These are phyloP conservation scores for Triplophysa siluroides DNA, from an alignment of 2,113 vertebrate genomes.

Conservation along the genomic window DNA sequence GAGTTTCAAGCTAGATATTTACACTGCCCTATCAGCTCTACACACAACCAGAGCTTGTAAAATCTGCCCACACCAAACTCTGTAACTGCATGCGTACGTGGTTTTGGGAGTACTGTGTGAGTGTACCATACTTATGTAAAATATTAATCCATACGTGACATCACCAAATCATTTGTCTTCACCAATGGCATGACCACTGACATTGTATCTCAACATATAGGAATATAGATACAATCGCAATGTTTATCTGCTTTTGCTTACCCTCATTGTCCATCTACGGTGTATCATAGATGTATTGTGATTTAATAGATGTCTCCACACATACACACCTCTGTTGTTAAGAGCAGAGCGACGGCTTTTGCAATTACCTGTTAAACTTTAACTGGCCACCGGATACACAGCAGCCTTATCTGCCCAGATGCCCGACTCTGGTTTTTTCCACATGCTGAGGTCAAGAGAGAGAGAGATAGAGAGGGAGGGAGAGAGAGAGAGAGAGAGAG, in stretches of 20 bases:
- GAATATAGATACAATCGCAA: no score
- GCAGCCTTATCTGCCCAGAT: constrained; percentile 54
- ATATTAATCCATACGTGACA: no score
- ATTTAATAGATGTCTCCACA: background rate
- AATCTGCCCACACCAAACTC: constrained; percentile 10
- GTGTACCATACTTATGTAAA: no score
- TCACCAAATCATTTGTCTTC: no score
- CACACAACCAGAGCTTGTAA: constrained; percentile 6
- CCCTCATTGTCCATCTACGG: no score
- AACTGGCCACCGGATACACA: constrained; percentile 62
- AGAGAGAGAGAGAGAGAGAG: background rate
- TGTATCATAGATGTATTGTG: no score
- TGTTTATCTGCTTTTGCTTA: no score
- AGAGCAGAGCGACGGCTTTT: constrained; percentile 23
- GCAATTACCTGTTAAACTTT: constrained; percentile 68
- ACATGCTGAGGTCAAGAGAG: background rate
- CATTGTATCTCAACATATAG: no score
- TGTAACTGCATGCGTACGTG: background rate
- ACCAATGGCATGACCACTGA: no score
- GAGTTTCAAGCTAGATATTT: constrained; percentile 39
- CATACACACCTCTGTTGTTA: background rate
- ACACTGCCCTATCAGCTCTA: constrained; percentile 41
- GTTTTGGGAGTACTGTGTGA: background rate
- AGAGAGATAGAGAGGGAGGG: background rate
- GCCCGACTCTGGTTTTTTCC: constrained; percentile 45